phyloP scores from a whole-genome alignment of 2,797 vertebrate species.

The Coracias cyanogaster region DNA sequence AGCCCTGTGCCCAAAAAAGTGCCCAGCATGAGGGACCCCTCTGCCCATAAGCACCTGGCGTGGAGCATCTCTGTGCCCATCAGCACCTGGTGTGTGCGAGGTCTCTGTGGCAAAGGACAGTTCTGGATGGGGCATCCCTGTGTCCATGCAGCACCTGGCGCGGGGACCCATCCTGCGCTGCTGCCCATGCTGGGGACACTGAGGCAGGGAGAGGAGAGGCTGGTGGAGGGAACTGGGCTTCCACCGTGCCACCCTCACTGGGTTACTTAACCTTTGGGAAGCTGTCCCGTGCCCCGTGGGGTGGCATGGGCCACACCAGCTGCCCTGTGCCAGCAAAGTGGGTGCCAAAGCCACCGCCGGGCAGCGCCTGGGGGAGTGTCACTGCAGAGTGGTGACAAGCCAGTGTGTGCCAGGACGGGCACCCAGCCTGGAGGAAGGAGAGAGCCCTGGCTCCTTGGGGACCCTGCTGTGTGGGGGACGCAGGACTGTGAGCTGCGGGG shows the following conservation, averaged over 20 bases:
- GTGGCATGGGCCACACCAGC: background rate
- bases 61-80: background rate
- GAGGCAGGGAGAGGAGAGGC: background rate
- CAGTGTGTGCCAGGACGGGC: background rate
- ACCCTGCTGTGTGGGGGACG: fast-evolving
- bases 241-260: background rate
- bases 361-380: background rate
- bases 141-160: background rate
- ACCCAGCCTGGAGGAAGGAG: background rate
- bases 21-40: background rate
- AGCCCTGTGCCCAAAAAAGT: background rate
- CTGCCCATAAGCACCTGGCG: background rate
- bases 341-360: background rate
- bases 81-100: background rate
- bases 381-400: constrained; percentile 20
- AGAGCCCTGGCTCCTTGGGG: background rate
- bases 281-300: fast-evolving
- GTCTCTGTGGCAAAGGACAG: background rate
- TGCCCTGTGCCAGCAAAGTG: background rate
- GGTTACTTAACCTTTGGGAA: background rate
- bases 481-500: background rate
- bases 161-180: background rate
- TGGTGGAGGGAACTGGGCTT: background rate
- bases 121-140: no score
- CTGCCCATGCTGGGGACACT: background rate